Percentiles rank a stretch among this genome's conserved stretches.
These are phyloP conservation scores for Cuniculus paca DNA, from an alignment of 2,797 vertebrate genomes.

Conservation along the genomic window DNA sequence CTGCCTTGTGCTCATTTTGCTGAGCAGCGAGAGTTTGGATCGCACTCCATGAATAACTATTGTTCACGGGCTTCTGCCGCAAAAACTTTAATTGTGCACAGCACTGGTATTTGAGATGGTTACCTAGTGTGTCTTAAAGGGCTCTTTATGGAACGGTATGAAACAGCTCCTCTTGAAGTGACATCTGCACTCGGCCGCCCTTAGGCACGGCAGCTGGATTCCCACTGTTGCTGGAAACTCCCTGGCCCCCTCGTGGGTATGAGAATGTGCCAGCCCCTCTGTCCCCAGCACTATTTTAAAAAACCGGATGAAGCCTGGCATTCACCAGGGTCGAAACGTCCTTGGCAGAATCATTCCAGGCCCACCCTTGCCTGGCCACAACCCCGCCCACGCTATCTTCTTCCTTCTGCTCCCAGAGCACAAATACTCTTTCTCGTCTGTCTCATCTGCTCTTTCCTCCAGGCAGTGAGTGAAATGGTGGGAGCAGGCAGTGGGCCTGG, in stretches of 20 bases:
- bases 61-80: neutral
- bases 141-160: slow-evolving; percentile 1
- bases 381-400: neutral
- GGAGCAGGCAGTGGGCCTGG: neutral
- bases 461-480: neutral
- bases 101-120: slow-evolving; percentile 48
- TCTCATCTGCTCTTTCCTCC: neutral
- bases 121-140: neutral
- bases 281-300: slow-evolving; percentile 67
- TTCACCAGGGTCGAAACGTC: slow-evolving; percentile 56
- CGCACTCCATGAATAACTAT: neutral
- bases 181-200: slow-evolving; percentile 62
- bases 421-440: slow-evolving; percentile 29
- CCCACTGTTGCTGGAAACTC: slow-evolving; percentile 46
- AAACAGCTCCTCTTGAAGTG: slow-evolving; percentile 47
- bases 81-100: neutral
- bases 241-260: slow-evolving; percentile 3
- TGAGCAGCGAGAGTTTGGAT: neutral
- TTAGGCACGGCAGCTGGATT: slow-evolving; percentile 70
- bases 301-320: neutral
- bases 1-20: neutral
- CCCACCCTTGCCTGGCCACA: neutral
- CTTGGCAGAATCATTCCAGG: neutral
- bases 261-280: neutral
- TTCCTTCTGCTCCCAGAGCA: neutral